phyloP scores from a whole-genome alignment of 2,888 invertebrate species.

The Pachymerium ferrugineum region DNA sequence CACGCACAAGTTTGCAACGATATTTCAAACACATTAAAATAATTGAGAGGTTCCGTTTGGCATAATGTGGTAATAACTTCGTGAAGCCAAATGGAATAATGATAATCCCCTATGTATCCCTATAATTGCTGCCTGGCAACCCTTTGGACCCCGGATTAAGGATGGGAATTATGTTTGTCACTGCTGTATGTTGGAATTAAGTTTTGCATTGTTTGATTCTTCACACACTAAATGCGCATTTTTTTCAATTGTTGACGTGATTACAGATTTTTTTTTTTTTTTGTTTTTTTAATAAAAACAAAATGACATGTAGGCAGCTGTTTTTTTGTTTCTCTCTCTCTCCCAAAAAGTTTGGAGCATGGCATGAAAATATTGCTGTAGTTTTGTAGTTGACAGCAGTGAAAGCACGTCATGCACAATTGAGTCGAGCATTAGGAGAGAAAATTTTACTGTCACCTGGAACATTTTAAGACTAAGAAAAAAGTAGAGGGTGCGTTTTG shows the following conservation, averaged over 20 bases:
- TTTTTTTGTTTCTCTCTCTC: not conserved
- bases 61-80: constrained; percentile 13
- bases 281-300: not conserved
- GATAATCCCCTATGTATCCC: not conserved
- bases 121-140: not conserved
- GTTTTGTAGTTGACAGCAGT: not conserved
- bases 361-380: not conserved
- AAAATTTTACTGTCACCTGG: not conserved
- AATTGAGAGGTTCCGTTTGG: constrained; percentile 13
- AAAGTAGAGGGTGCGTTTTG: not conserved
- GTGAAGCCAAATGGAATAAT: constrained; percentile 7
- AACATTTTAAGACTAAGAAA: not conserved
- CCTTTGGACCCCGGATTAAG: not conserved
- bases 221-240: too few relatives aligned
- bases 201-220: too few relatives aligned
- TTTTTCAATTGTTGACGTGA: too few relatives aligned
- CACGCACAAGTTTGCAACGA: not conserved
- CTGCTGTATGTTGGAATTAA: too few relatives aligned
- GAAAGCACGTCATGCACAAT: not conserved
- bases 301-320: not conserved
- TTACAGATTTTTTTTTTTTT: too few relatives aligned
- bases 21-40: constrained; percentile 11
- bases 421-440: not conserved
- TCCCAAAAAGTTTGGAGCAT: not conserved
- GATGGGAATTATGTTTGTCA: not conserved